Evolutionary conservation across 2,113 vertebrate species (phyloP).

Genomic region (Cricetomys ansorgei): DNA sequence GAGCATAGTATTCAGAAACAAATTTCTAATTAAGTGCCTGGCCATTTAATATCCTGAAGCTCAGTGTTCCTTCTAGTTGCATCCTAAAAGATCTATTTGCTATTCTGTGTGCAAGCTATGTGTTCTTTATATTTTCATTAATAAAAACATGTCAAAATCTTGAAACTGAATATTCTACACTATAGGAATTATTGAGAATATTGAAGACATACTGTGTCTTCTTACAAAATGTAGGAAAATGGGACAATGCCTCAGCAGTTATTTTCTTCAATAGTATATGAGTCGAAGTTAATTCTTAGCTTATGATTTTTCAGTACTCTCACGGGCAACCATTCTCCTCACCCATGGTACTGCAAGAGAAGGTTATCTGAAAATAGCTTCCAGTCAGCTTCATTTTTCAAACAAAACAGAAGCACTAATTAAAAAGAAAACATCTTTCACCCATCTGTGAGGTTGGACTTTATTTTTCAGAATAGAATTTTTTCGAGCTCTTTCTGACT

Average conservation of each 20-base stretch:
- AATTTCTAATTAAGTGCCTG: constrained; percentile 46
- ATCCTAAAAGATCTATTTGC: constrained; percentile 19
- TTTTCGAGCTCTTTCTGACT: constrained; percentile 52
- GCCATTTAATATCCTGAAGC: constrained; percentile 10
- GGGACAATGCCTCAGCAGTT: background rate
- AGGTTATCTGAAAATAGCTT: constrained; percentile 38
- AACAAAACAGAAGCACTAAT: constrained; percentile 59
- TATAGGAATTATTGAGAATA: background rate
- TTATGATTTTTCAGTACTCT: constrained; percentile 31
- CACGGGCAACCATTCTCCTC: background rate
- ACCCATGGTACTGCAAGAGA: constrained; percentile 17
- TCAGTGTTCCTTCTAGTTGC: background rate
- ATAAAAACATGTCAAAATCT: constrained; percentile 13
- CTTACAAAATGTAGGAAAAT: constrained; percentile 48
- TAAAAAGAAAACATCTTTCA: constrained; percentile 55
- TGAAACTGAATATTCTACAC: background rate
- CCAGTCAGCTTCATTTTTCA: background rate
- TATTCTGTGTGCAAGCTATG: background rate
- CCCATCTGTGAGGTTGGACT: constrained; percentile 16
- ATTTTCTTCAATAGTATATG: constrained; percentile 52
- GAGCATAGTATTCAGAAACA: background rate
- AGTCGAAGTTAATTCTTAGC: constrained; percentile 44
- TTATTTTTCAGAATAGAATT: constrained; percentile 59
- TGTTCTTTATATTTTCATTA: constrained; percentile 25
- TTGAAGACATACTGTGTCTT: constrained; percentile 11